Evolutionary conservation across 2,113 vertebrate genomes (phyloP), one percentile per base, ranked within the genome.

Genomic region (Halichoeres trimaculatus): DNA sequence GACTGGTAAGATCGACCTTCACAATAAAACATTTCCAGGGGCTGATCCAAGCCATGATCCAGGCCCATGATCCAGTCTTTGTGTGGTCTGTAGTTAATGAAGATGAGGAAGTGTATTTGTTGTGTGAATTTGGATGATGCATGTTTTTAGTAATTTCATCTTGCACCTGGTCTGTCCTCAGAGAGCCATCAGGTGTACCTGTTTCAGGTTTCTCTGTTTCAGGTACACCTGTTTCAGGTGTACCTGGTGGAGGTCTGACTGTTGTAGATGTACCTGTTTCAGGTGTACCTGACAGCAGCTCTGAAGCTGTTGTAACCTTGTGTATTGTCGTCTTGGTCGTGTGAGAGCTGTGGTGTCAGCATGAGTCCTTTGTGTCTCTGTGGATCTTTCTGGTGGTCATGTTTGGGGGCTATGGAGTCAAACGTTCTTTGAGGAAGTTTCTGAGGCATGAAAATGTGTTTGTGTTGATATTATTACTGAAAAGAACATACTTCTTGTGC

Each of bases 251-350:
- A 30, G 30, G 30, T 30, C 3, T 30, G 30, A 3, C 30, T 30
- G 30, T 30, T 30, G 30, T 3, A 30, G 30, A 6, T 30, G 30
- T 30, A 6, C 3, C 30, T 30, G 30, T 30, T 30, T 3, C 3
- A 30, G 30, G 30, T 30, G 30, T 30, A 30, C 30, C 30, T 30
- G 30, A 30, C 30, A 30, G 30, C 30, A 30, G 30, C 30, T 30
- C 30, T 30, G 30, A 30, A 4, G 30, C 30, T 30, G 30, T 30
- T 30, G 30, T 82, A 90, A 83, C 67, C 60, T 86, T 84, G 85
- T 92, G 84, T 88, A 84, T 87, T 88, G 85, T 86, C 88, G 91
- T 91, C 85, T 84, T 86, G 86, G 77, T 88, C 82, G 81, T 84
- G 85, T 76, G 84, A 78, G 70, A 90, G 81, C 88, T 53, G 85